phyloP scores from a whole-genome alignment of 2,888 invertebrate species.

The Caprella mutica region DNA sequence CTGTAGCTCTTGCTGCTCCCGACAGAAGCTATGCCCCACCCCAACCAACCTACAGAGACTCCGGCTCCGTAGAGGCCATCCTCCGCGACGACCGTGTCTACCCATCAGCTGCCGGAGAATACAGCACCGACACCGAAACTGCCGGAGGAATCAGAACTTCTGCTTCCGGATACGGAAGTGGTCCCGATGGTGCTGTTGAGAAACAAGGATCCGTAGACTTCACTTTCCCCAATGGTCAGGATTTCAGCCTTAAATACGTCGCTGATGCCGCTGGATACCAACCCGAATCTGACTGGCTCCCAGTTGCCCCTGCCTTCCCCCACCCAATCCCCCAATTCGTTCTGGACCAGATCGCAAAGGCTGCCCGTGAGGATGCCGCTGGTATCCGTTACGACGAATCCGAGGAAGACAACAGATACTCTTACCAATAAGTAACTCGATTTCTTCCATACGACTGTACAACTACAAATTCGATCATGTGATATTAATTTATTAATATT shows the following conservation, averaged over 20 bases:
- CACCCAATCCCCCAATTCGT: constrained; percentile 13
- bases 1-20: too few relatives aligned
- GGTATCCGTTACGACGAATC: neutral
- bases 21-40: too few relatives aligned
- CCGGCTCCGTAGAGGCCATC: too few relatives aligned
- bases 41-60: too few relatives aligned
- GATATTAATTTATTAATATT: too few relatives aligned
- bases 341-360: constrained; percentile 12
- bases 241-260: constrained; percentile 11
- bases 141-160: constrained; percentile 17
- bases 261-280: constrained; percentile 17
- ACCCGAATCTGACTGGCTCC: constrained; percentile 9
- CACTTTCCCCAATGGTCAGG: constrained; percentile 15
- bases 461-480: too few relatives aligned
- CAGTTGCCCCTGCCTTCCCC: constrained; percentile 14
- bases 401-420: neutral
- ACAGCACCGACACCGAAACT: constrained; percentile 25
- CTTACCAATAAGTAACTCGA: constrained; percentile 6
- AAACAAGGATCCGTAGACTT: constrained; percentile 9
- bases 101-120: constrained; percentile 21
- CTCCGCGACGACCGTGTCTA: constrained; percentile 27
- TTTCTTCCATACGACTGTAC: too few relatives aligned
- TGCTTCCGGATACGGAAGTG: constrained; percentile 6
- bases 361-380: neutral
- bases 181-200: constrained; percentile 9